Base-by-base conservation (phyloP, 1,140 invertebrate genomes). In the Thaumetopoea pityocampa region DNA sequence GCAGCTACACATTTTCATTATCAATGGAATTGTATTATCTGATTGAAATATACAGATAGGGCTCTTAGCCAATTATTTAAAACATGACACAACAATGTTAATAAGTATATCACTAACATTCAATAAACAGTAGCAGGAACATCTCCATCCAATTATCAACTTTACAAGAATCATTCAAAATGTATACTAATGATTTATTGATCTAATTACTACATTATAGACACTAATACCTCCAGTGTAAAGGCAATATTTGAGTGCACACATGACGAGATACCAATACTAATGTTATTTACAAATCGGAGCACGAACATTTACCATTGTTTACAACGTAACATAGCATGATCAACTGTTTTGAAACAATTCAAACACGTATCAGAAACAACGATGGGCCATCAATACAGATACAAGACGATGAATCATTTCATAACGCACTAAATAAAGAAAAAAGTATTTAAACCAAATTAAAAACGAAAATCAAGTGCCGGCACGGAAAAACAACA, bases 401-500 rank as follows among this genome's bases (percentile, higher is more conserved):
- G 17, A 20, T 11, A 5, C 17, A 24, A 16, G 24, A 12, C 14
- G 5, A 32, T 20, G 27, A 9, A 1, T 17, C 12, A 34, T 32
- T 30, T 48, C 16, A 41, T 34, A 20, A 41, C 52, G 60, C 50
- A 60, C 53, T 51, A 40, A 45, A 47, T 56, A 57, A 63, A 49
- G 62, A 63, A 53, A 67, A 65, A 63, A 62, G 52, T 55, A 48
- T 47, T 45, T 34, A 62, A 61, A 58, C 48, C 36, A 66, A 55
- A 65, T 53, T 60, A 40, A 61, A 61, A 61, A 63, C 51, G 53
- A 57, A 67, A 69, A 63, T 43, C 61, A 58, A 41, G 64, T 66
- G 65, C 79, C 79, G 79, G 79, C 59, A 65, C 51, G 48, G 64
- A 62, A 63, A 50, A 51, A 47, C 56, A 51, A 61, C 56, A 43